Evolutionary conservation across 2,888 invertebrate species (phyloP).

Genomic region (Cryptosula pallasiana): DNA sequence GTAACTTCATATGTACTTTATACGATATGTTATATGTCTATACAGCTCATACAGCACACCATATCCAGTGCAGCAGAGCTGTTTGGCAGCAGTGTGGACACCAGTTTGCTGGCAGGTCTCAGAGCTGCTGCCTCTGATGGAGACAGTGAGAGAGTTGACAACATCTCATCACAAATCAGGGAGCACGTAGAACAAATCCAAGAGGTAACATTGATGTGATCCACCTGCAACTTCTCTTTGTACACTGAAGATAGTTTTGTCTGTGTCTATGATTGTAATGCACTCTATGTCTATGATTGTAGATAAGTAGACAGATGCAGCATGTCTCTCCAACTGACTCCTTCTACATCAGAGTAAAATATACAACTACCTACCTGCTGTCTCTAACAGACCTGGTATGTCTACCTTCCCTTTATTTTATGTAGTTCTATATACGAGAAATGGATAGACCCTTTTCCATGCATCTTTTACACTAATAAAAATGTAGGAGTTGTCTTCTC

Average conservation of each 20-base stretch:
- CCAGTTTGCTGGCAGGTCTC: slow-evolving; percentile 60
- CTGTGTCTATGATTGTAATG: no score
- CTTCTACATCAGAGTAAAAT: slow-evolving; percentile 89
- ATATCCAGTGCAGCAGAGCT: slow-evolving; percentile 78
- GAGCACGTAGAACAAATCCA: slow-evolving; percentile 97
- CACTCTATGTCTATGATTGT: slow-evolving; percentile 28
- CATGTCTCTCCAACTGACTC: slow-evolving; percentile 92
- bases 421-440: no score
- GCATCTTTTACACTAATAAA: no score
- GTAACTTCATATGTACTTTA: no score
- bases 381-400: slow-evolving; percentile 83
- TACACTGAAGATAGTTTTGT: no score
- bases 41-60: slow-evolving; percentile 74
- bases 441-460: no score
- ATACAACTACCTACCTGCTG: slow-evolving; percentile 88
- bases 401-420: no score
- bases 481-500: no score
- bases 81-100: slow-evolving; percentile 54
- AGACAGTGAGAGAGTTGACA: slow-evolving; percentile 84
- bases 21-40: slow-evolving; percentile 2
- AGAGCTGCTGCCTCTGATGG: slow-evolving; percentile 70
- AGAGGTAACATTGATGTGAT: no score
- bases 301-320: slow-evolving; percentile 91
- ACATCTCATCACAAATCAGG: slow-evolving; percentile 87
- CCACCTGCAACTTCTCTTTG: no score